Conservation (phyloP, 2,113 vertebrate genomes). For the Eolophus roseicapilla region DNA sequence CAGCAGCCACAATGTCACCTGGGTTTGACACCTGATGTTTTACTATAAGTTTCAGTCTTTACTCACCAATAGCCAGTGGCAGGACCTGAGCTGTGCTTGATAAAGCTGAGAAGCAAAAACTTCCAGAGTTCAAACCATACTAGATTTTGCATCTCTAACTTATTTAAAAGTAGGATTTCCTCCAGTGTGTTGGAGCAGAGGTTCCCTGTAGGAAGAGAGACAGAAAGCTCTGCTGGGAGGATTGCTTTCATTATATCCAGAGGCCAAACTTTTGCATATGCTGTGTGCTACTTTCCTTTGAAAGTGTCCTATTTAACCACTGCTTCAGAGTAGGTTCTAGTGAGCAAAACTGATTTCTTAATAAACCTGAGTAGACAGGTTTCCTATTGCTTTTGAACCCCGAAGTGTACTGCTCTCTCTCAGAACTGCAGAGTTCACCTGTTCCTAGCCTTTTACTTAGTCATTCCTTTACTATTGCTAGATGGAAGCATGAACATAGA, state of each 20-base stretch:
- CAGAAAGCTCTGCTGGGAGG: background rate
- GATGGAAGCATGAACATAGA: background rate
- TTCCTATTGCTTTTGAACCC: background rate
- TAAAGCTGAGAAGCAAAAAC: background rate
- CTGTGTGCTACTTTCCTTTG: background rate
- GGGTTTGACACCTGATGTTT: background rate
- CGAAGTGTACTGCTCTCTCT: background rate
- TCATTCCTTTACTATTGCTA: background rate
- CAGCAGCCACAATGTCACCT: background rate
- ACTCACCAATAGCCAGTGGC: background rate
- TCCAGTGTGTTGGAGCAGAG: background rate
- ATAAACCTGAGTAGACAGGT: background rate
- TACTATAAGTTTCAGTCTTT: background rate
- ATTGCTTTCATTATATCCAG: background rate
- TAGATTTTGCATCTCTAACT: background rate
- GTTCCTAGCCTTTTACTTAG: background rate
- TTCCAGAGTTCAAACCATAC: background rate
- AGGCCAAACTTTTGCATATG: background rate
- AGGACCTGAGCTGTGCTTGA: background rate
- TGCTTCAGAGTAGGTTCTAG: background rate
- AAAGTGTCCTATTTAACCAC: background rate
- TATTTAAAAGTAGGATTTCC: background rate
- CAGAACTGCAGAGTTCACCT: background rate
- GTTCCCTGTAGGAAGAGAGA: background rate
- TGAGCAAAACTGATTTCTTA: background rate